These are phyloP conservation scores for Noctilio leporinus DNA, from an alignment of 2,113 vertebrate genomes.

Conservation along the genomic window DNA sequence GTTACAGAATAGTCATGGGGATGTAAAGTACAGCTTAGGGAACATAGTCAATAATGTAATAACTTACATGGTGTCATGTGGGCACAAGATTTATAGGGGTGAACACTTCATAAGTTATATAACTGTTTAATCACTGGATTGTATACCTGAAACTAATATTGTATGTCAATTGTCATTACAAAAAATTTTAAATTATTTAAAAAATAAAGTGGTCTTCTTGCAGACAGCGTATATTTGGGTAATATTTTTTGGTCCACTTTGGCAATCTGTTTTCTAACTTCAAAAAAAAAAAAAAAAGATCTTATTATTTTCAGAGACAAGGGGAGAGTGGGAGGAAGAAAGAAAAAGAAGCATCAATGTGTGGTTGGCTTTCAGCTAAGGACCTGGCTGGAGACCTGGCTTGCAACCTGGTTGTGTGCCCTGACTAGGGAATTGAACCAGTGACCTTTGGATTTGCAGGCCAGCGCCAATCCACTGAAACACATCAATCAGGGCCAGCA, in stretches of 20 bases:
- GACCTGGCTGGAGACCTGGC: too few species aligned
- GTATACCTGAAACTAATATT: neutral
- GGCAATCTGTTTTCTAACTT: neutral
- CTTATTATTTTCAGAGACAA: too few species aligned
- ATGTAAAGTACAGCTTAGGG: neutral
- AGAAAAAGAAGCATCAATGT: too few species aligned
- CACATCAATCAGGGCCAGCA: too few species aligned
- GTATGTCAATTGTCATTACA: neutral
- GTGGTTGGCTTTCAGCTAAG: too few species aligned
- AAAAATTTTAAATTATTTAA: neutral
- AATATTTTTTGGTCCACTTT: neutral
- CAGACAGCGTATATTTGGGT: neutral
- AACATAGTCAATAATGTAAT: neutral
- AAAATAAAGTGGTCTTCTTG: neutral
- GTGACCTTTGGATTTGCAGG: too few species aligned
- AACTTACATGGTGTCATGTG: neutral
- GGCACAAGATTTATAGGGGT: neutral
- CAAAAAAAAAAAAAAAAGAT: too few species aligned
- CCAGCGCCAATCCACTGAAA: too few species aligned
- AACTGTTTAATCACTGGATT: neutral
- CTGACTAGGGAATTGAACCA: too few species aligned
- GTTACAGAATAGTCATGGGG: neutral
- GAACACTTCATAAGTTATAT: neutral
- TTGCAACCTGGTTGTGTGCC: too few species aligned
- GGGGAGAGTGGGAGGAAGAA: too few species aligned